Conservation (phyloP, 2,888 invertebrate genomes). For the Scelioninae gen. 1 region DNA sequence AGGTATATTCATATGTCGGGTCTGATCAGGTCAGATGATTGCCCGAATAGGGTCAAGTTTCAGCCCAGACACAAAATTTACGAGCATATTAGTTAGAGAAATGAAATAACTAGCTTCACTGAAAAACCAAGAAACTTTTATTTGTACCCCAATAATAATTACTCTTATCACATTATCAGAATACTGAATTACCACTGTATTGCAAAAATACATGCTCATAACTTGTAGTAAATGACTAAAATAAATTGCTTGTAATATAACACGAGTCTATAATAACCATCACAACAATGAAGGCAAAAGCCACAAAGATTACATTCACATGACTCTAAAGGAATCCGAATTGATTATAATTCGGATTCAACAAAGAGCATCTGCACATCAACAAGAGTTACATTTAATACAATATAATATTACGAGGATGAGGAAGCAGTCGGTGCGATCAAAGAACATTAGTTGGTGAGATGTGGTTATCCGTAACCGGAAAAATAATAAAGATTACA, state of each 20-base stretch:
- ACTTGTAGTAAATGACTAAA: background rate
- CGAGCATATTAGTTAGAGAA: too few relatives aligned
- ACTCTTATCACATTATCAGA: too few relatives aligned
- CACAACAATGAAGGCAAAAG: conserved; percentile 23
- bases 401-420: conserved; percentile 45
- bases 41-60: too few relatives aligned
- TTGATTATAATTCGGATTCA: conserved; percentile 41
- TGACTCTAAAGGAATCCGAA: conserved; percentile 40
- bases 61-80: too few relatives aligned
- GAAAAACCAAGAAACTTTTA: too few relatives aligned
- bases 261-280: background rate
- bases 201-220: background rate
- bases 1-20: too few relatives aligned
- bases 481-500: conserved; percentile 66
- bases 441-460: conserved; percentile 56
- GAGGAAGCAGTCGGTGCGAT: conserved; percentile 61
- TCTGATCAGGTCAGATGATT: too few relatives aligned
- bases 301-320: conserved; percentile 26
- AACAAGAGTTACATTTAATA: conserved; percentile 50
- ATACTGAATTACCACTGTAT: background rate
- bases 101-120: too few relatives aligned
- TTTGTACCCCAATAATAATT: too few relatives aligned
- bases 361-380: conserved; percentile 37
- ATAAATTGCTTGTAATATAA: conserved; percentile 5
- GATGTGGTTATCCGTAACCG: conserved; percentile 54